Evolutionary conservation across 2,888 invertebrate species (phyloP), one percentile per base, ranked within the genome.

Genomic region (Hymenopus coronatus): DNA sequence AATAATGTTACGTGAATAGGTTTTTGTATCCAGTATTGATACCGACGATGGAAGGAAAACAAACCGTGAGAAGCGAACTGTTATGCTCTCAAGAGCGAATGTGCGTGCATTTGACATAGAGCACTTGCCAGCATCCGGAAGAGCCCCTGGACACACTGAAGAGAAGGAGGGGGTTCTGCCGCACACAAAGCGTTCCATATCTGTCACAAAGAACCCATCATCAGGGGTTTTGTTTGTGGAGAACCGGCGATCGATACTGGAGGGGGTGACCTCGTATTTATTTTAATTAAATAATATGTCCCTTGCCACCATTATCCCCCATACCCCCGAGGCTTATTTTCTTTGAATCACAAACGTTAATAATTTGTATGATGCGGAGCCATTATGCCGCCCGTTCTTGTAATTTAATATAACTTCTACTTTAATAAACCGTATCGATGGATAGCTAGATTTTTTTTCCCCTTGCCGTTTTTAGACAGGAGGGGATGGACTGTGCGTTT

Each of bases 211-310:
- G 87, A 87, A 70, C 87, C 28, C 86, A 81, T 86, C 86, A 86
- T 81, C 81, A 27, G 28, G 28, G 27, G 87, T 82, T 87, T 87
- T 87, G 87, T 87, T 87, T 82, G 82, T 82, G 82, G 82, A 87
- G 82, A 82, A 70, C 82, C 82, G 33, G 25, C 33, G 28, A 87
- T 87, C 87, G 87, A 87, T 87, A 33, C 9, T 20, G 70, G 14
- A 28, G 27, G 20, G 54, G 15, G 54, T 40, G 27, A 54, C 54
- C 82, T 82, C 33, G 82, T 87, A 87, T 87, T 87, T 87, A 87
- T 87, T 87, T 87, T 87, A 87, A 87, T 87, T 87, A 87, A 87
- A 87, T 87, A 87, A 87, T 86, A 86, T 86, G 70, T 81, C 86
- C 86, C 86, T 28, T 30, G 27, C 28, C 86, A 81, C 40, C 85